Percentiles rank a stretch among this genome's conserved stretches.
These are phyloP conservation scores for Anoplopoma fimbria DNA, from an alignment of 2,113 vertebrate genomes.

Conservation along the genomic window DNA sequence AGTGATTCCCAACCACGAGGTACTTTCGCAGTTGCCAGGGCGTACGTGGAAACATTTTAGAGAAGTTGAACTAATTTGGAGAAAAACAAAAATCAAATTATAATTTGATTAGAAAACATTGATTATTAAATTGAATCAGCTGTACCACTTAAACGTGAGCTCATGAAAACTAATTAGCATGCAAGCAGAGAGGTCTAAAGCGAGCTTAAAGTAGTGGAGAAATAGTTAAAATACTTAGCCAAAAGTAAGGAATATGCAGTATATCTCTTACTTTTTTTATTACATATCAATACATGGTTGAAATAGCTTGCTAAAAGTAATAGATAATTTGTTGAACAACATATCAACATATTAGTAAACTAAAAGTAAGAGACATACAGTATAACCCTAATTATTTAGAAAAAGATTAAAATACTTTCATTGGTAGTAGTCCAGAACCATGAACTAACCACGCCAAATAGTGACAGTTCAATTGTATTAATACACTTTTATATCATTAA, in stretches of 20 bases:
- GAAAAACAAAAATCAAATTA: neutral
- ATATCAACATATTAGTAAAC: too few species aligned
- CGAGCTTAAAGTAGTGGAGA: neutral
- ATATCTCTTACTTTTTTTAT: too few species aligned
- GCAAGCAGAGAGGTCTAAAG: neutral
- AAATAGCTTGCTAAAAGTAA: neutral
- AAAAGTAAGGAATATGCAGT: too few species aligned
- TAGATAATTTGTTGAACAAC: too few species aligned
- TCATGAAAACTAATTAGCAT: neutral
- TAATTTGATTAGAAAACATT: neutral
- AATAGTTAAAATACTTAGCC: too few species aligned
- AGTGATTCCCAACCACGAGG: neutral
- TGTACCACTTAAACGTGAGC: neutral
- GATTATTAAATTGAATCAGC: neutral
- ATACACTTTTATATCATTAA: neutral
- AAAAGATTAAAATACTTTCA: too few species aligned
- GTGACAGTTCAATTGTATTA: too few species aligned
- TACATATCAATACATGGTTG: neutral
- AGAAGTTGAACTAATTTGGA: neutral
- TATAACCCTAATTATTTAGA: neutral
- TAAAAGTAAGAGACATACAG: neutral
- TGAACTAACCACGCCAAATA: too few species aligned
- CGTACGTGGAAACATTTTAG: neutral
- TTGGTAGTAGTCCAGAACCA: too few species aligned
- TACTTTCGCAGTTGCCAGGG: neutral